A percentile compares a stretch with the other conserved stretches of the same genome.
These are phyloP conservation scores for Ruditapes philippinarum DNA, from an alignment of 1,140 invertebrate species.

Conservation along the genomic window DNA sequence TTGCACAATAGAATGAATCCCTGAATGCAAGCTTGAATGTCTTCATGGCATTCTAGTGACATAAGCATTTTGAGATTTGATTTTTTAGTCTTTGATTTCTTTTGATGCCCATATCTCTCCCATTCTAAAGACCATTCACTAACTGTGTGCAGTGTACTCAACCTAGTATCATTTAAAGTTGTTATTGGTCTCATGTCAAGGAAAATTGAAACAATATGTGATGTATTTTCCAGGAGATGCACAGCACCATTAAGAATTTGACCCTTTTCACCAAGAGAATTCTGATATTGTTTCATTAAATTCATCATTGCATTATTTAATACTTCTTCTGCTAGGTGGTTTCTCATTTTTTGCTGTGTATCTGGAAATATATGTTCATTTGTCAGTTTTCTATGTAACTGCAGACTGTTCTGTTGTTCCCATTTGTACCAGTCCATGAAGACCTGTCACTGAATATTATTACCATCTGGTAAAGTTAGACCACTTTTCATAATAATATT, in stretches of 20 bases:
- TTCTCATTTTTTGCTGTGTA: background rate
- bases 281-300: slow-evolving; percentile 32
- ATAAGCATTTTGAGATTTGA: background rate
- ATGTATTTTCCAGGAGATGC: slow-evolving; percentile 6
- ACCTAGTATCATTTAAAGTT: background rate
- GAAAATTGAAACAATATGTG: slow-evolving; percentile 11
- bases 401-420: background rate
- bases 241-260: background rate
- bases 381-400: slow-evolving; percentile 40
- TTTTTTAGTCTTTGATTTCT: background rate
- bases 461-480: background rate
- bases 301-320: slow-evolving; percentile 26
- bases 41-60: slow-evolving; percentile 42
- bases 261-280: background rate
- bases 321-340: slow-evolving; percentile 58
- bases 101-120: background rate
- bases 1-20: slow-evolving; percentile 22
- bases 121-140: slow-evolving; percentile 19
- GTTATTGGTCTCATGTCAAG: slow-evolving; percentile 1
- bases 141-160: background rate
- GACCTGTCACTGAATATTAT: slow-evolving; percentile 23
- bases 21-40: slow-evolving; percentile 26
- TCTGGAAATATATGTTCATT: slow-evolving; percentile 25
- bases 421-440: background rate
- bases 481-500: slow-evolving; percentile 56